Base-by-base conservation (phyloP, 1,140 invertebrate species). In the Drosophila melanica region DNA sequence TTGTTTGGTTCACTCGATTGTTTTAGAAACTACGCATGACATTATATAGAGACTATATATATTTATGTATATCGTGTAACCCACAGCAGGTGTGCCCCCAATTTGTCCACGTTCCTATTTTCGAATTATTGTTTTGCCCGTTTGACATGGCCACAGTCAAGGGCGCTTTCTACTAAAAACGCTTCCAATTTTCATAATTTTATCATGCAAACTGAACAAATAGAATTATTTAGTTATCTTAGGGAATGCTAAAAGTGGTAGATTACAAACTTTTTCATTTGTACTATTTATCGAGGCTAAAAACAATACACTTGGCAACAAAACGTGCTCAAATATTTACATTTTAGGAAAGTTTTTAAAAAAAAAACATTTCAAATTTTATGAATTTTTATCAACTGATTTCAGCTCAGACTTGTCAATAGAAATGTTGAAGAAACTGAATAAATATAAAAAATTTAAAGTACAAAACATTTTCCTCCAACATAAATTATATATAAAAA, bases 181-280 rank as follows among this genome's bases (percentile, higher is more conserved):
- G 35, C 7, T 53, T 54, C 48, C 16, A 54, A 63, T 53, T 60
- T 23, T 59, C n/a, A 27, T 66, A 39, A 23, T 18, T 79, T 80
- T 60, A 80, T 85, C 76, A 85, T 72, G 71, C 77, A 79, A 74
- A 85, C 59, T 73, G 67, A 66, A 79, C 75, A 69, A 73, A 69
- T 76, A 76, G 62, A 55, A 45, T 55, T 50, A 35, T 55, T 66
- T 53, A 44, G 55, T 53, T 85, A 84, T 79, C 67, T 77, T 16
- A 37, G 18, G 18, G 48, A 64, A 11, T 10, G 3, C 9, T 35
- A 18, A 6, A 33, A 16, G 4, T 51, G 16, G 7, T 68, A 79
- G 76, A 79, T 79, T 78, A 78, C 37, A 53, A 20, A 47, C 53
- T 30, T 55, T 54, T 45, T 39, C 11, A 37, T 39, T n/a, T n/a